These are phyloP conservation scores for Tortricodes alternella DNA, from an alignment of 2,888 invertebrate species.

Conservation along the genomic window DNA sequence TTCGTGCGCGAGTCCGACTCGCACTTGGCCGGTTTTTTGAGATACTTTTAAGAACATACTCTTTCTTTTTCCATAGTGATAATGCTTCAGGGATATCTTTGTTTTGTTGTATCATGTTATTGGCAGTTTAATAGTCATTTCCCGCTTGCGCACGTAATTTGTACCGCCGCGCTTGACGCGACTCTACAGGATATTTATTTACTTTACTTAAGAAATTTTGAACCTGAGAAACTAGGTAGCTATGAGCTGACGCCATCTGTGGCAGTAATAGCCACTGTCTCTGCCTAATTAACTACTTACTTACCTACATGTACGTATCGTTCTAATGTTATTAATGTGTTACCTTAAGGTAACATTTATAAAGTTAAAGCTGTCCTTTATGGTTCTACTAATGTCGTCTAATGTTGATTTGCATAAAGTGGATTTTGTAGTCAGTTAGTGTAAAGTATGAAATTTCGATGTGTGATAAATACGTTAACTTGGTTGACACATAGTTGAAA, in stretches of 20 bases:
- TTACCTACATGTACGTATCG: not conserved
- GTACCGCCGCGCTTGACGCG: conserved; percentile 41
- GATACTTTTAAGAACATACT: too few species aligned
- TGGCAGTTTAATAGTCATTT: conserved; percentile 16
- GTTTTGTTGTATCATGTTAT: too few species aligned
- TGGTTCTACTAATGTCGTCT: conserved; percentile 8
- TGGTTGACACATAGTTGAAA: too few species aligned
- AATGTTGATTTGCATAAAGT: not conserved
- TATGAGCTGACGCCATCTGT: conserved; percentile 64
- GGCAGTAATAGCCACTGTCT: conserved; percentile 41
- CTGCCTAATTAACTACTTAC: conserved; percentile 17
- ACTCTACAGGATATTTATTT: conserved; percentile 48
- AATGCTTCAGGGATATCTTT: too few species aligned
- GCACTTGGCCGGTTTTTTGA: too few species aligned
- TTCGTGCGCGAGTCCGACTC: too few species aligned
- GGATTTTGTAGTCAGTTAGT: too few species aligned
- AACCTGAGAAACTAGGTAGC: conserved; percentile 57
- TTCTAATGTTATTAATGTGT: conserved; percentile 5
- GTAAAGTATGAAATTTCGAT: too few species aligned
- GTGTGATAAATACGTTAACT: too few species aligned
- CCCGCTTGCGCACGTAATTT: conserved; percentile 6
- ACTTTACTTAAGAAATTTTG: conserved; percentile 60
- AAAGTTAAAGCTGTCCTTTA: not conserved
- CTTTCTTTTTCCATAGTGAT: too few species aligned
- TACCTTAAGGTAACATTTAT: not conserved